phyloP scores from a whole-genome alignment of 2,797 vertebrate genomes.

The Acanthurus lineatus region DNA sequence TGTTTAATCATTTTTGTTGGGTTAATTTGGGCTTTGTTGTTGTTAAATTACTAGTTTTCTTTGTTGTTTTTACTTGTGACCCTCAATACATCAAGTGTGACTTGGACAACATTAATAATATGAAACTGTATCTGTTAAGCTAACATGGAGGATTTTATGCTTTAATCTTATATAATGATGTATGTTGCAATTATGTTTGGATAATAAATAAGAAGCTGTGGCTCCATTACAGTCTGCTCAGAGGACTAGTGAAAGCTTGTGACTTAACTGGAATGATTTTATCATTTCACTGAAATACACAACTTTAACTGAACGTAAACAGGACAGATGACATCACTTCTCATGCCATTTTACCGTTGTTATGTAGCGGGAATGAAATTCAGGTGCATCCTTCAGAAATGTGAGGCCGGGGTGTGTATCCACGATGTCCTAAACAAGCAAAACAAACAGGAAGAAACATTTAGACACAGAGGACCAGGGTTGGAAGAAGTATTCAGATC shows the following conservation, averaged over 20 bases:
- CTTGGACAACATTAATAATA: background rate
- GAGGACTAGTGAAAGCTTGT: background rate
- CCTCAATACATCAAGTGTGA: background rate
- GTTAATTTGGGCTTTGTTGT: too few relatives aligned
- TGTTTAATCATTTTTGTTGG: too few relatives aligned
- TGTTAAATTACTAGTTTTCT: too few relatives aligned
- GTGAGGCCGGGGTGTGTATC: conserved; percentile 98
- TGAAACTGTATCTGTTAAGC: background rate
- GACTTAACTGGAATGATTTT: background rate
- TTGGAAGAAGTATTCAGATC: background rate
- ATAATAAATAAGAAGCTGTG: background rate
- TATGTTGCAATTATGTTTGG: background rate
- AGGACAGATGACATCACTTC: too few relatives aligned
- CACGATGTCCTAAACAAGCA: conserved; percentile 91
- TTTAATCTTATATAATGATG: background rate
- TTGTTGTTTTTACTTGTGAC: background rate
- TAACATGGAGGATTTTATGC: background rate
- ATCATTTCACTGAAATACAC: background rate
- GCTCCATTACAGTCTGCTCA: background rate
- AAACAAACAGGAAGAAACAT: conserved; percentile 20
- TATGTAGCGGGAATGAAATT: conserved; percentile 99
- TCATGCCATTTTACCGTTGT: conserved; percentile 85
- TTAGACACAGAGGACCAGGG: background rate
- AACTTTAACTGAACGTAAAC: background rate
- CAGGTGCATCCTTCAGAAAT: conserved; percentile 98